Evolutionary conservation across 2,113 vertebrate genomes (phyloP).

Genomic region (Gadus macrocephalus): DNA sequence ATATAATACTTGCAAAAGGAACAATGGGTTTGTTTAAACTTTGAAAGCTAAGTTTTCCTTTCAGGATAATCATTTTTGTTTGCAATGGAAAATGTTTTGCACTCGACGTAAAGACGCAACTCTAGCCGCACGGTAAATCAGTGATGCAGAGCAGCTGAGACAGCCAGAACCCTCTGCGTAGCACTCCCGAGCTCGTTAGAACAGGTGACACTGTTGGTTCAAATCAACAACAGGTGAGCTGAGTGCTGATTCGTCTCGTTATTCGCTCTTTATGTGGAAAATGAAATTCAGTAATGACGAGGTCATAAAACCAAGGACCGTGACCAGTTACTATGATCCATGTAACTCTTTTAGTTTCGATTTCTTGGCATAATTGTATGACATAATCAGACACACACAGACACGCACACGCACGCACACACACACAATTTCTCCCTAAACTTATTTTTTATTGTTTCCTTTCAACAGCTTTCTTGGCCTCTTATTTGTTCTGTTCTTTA

Average conservation of each 20-base stretch:
- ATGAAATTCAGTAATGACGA: slow-evolving; percentile 14
- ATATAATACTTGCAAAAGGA: too few species aligned
- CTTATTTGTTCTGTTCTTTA: not conserved
- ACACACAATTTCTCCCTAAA: not conserved
- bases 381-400: slow-evolving; percentile 26
- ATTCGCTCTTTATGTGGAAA: slow-evolving; percentile 12
- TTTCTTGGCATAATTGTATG: slow-evolving; percentile 22
- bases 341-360: not conserved
- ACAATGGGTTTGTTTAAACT: too few species aligned
- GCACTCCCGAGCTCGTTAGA: not conserved
- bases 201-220: not conserved
- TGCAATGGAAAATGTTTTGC: not conserved
- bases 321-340: slow-evolving; percentile 27
- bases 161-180: not conserved
- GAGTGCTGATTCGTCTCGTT: not conserved
- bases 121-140: not conserved
- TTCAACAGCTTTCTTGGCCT: slow-evolving; percentile 14
- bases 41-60: too few species aligned
- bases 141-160: not conserved
- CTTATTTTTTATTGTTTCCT: slow-evolving; percentile 10
- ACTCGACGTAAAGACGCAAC: too few species aligned
- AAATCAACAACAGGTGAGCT: slow-evolving; percentile 5
- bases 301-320: slow-evolving; percentile 11
- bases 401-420: not conserved
- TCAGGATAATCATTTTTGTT: not conserved